A percentile compares a stretch with the other conserved stretches of the same genome.
These are phyloP conservation scores for Anthrax anthrax DNA, from an alignment of 2,888 invertebrate genomes.

Conservation along the genomic window DNA sequence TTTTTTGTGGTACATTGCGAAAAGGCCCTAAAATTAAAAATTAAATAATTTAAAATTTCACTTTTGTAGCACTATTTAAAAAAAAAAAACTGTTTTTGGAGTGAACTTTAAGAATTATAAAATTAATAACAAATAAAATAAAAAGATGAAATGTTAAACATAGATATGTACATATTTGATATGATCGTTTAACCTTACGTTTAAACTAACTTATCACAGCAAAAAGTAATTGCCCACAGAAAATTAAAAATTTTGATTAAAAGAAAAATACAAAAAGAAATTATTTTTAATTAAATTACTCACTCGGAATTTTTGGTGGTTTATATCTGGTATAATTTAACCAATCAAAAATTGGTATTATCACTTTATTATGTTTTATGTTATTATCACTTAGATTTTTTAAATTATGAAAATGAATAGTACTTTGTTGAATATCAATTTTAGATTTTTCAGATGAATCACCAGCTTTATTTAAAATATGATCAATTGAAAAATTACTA, in stretches of 20 bases:
- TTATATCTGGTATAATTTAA: constrained; percentile 53
- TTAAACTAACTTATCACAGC: too few relatives aligned
- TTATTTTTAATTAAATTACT: too few relatives aligned
- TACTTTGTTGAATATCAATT: too few relatives aligned
- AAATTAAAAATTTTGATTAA: too few relatives aligned
- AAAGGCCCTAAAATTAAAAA: constrained; percentile 25
- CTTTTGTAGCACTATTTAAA: not conserved
- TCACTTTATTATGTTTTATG: not conserved
- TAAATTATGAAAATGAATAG: too few relatives aligned
- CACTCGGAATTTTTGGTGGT: constrained; percentile 52
- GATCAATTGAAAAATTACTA: constrained; percentile 44
- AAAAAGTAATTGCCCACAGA: too few relatives aligned
- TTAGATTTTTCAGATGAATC: constrained; percentile 26
- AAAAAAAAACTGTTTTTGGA: too few relatives aligned
- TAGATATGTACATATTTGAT: not conserved
- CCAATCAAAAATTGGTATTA: constrained; percentile 39
- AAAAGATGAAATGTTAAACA: too few relatives aligned
- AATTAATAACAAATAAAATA: not conserved
- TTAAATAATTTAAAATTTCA: not conserved
- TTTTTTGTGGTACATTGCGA: constrained; percentile 33
- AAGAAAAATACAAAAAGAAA: too few relatives aligned
- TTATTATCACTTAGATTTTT: too few relatives aligned
- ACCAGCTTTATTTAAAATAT: constrained; percentile 43
- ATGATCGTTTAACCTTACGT: too few relatives aligned
- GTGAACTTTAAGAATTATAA: not conserved